phyloP scores from a whole-genome alignment of 2,113 vertebrate genomes.

The Phaethon lepturus region DNA sequence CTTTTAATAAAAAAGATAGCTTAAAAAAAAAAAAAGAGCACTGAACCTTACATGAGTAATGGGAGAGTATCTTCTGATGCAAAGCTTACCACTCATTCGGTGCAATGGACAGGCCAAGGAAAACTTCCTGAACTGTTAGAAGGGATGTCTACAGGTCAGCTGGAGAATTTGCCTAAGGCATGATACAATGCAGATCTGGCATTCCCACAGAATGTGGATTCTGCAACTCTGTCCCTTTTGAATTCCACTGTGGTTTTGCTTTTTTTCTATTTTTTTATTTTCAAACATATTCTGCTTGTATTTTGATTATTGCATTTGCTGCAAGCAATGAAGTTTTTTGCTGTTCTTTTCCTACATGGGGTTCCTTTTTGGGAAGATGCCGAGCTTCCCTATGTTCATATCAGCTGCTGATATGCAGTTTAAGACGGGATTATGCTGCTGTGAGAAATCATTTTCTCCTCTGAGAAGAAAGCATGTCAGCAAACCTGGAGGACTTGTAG shows the following conservation, averaged over 20 bases:
- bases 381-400: not conserved
- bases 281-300: not conserved
- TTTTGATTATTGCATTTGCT: not conserved
- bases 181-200: not conserved
- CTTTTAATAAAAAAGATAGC: not conserved
- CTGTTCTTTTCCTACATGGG: not conserved
- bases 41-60: not conserved
- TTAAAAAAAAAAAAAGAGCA: not conserved
- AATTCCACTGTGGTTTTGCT: not conserved
- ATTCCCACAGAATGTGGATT: not conserved
- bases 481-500: not conserved
- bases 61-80: not conserved
- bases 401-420: not conserved
- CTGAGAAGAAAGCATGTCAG: not conserved
- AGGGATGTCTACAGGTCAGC: not conserved
- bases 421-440: not conserved
- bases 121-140: not conserved
- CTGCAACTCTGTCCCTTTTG: not conserved
- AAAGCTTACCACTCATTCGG: not conserved
- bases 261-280: too few relatives aligned
- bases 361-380: not conserved
- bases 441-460: not conserved
- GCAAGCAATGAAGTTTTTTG: not conserved
- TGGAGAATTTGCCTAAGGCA: not conserved
- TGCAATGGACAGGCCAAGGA: not conserved